Conservation (phyloP, 2,888 invertebrate species). For the Seira musarum region DNA sequence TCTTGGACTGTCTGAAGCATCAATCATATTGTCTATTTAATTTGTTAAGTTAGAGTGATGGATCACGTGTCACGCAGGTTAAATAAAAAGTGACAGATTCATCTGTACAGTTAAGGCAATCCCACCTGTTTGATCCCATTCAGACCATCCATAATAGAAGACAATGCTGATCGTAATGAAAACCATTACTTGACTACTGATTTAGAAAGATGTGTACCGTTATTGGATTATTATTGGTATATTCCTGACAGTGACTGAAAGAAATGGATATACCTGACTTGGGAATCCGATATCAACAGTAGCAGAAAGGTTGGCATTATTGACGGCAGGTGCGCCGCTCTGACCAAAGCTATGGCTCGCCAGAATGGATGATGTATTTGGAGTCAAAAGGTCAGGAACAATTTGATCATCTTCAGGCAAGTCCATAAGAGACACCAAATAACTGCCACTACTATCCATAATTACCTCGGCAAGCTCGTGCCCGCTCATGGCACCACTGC, state of each 20-base stretch:
- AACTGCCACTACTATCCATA: conserved; percentile 64
- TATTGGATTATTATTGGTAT: too few species aligned
- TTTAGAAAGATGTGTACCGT: too few species aligned
- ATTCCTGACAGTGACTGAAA: too few species aligned
- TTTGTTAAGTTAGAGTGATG: not conserved
- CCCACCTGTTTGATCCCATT: too few species aligned
- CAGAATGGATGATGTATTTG: conserved; percentile 67
- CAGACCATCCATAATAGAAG: too few species aligned
- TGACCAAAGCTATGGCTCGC: conserved; percentile 67
- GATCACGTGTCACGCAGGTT: too few species aligned
- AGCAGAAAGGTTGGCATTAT: conserved; percentile 34
- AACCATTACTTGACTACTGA: too few species aligned
- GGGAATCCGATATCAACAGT: conserved; percentile 57
- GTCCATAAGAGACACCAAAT: conserved; percentile 61
- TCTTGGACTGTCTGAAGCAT: not conserved
- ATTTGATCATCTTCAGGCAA: conserved; percentile 65
- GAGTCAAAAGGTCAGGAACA: conserved; percentile 69
- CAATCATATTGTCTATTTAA: not conserved
- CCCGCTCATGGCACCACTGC: conserved; percentile 59
- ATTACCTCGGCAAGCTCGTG: conserved; percentile 61
- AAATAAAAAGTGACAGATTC: too few species aligned
- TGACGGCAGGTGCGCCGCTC: conserved; percentile 61
- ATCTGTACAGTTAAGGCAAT: too few species aligned
- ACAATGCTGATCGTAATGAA: too few species aligned
- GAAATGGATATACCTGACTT: conserved; percentile 60